Evolutionary conservation across 2,888 invertebrate species (phyloP), one percentile per base, ranked within the genome.

Genomic region (Charanyca ferruginea): DNA sequence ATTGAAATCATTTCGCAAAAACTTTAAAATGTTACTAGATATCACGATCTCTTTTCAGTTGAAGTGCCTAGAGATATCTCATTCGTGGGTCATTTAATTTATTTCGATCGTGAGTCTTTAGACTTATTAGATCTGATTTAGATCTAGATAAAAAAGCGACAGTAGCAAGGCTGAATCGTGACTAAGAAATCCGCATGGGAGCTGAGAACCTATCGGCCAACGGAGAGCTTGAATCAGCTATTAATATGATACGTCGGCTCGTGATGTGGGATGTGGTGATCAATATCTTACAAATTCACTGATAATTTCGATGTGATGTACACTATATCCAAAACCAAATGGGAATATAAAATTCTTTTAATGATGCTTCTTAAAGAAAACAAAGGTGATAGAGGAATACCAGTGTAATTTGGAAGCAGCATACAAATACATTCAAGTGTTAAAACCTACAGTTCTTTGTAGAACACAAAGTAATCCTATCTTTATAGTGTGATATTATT

Each of bases 91-190:
- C 53, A 53, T 54, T 57, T 48, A 3, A 63, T 35, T 47, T n/a
- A 60, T 53, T 58, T 32, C 9, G 20, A 54, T 47, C 23, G 42
- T 73, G 58, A 22, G 25, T 48, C 57, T 49, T 54, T 57, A 52
- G 3, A 63, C 28, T 47, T 16, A 60, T 49, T 54, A 8, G 20
- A 52, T 69, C 45, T 58, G 48, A 67, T 69, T 69, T 70, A 23
- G 52, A 68, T 76, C 57, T 66, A 74, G 77, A 74, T 77, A 66
- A 60, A 67, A 77, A 52, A 66, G 59, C 41, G 48, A 63, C 57
- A 53, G 61, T 48, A n/a, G 55, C 74, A 68, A 77, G 79, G 69
- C 57, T 66, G 54, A 63, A 62, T 75, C 78, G 68, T 80, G 78
- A 67, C 54, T 64, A 5, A 61, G 65, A 71, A 60, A 78, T 73